Evolutionary conservation across 1,140 invertebrate genomes (phyloP).

Genomic region (Thereuonema tuberculata): DNA sequence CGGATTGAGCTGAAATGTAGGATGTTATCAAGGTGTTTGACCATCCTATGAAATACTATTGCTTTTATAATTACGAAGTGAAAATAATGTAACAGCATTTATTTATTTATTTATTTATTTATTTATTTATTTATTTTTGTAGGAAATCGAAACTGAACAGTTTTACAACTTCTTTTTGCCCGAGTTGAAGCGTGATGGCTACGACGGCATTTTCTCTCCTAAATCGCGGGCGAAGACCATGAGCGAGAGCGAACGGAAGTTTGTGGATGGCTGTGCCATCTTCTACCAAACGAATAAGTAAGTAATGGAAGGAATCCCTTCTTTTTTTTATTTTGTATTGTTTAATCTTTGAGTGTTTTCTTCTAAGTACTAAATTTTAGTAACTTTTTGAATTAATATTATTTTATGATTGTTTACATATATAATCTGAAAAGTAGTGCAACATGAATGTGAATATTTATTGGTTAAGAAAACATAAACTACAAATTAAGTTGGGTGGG

Average conservation of each 20-base stretch:
- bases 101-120: not conserved
- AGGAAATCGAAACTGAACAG: slow-evolving; percentile 99
- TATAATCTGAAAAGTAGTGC: no score
- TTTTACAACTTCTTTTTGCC: slow-evolving; percentile 95
- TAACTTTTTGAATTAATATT: not conserved
- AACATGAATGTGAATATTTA: no score
- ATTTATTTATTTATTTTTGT: slow-evolving; percentile 22
- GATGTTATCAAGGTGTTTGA: no score
- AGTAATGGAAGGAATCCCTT: no score
- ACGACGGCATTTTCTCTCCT: slow-evolving; percentile 96
- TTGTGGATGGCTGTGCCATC: slow-evolving; percentile 98
- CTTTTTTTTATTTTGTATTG: not conserved
- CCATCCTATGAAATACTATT: no score
- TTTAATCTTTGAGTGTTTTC: not conserved
- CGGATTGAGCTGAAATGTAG: no score
- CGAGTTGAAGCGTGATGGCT: slow-evolving; percentile 78
- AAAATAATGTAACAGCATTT: not conserved
- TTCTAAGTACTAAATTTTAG: not conserved
- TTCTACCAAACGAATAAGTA: slow-evolving; percentile 91
- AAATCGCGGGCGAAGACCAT: slow-evolving; percentile 98
- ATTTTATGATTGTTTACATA: no score
- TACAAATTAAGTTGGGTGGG: no score
- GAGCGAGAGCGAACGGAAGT: slow-evolving; percentile 89
- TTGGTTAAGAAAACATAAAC: no score
- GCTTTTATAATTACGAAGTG: no score